Evolutionary conservation across 2,113 vertebrate genomes (phyloP).

Genomic region (Xiphophorus maculatus): DNA sequence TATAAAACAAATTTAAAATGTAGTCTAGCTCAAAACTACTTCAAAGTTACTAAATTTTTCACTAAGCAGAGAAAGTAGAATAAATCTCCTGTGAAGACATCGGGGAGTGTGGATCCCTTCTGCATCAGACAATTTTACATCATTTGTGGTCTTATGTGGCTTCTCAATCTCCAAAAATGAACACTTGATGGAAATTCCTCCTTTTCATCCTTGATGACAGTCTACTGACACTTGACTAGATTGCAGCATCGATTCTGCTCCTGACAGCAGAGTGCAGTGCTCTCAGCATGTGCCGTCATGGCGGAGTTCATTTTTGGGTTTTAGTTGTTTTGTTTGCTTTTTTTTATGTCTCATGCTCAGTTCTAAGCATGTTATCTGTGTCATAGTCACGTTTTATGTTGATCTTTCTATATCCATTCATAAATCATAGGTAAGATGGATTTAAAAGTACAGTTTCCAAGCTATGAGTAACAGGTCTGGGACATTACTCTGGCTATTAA

Average conservation of each 20-base stretch:
- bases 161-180: conserved; percentile 64
- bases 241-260: conserved; percentile 69
- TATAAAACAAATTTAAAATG: conserved; percentile 36
- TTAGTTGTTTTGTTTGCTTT: conserved; percentile 21
- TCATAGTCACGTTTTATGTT: background rate
- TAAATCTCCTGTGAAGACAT: conserved; percentile 65
- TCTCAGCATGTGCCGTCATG: conserved; percentile 28
- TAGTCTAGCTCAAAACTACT: conserved; percentile 54
- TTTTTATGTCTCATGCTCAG: background rate
- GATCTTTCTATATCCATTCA: background rate
- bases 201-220: conserved; percentile 65
- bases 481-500: too few species aligned
- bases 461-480: background rate
- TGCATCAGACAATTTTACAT: conserved; percentile 65
- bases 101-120: conserved; percentile 58
- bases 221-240: conserved; percentile 66
- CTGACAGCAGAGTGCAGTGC: conserved; percentile 49
- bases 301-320: conserved; percentile 1
- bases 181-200: conserved; percentile 70
- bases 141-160: conserved; percentile 51
- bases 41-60: conserved; percentile 64
- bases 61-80: conserved; percentile 66
- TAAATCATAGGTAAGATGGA: background rate
- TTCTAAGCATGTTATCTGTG: background rate
- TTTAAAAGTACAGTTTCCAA: too few species aligned